These are phyloP conservation scores for Pedicia rivosa DNA, from an alignment of 2,888 invertebrate genomes.

Conservation along the genomic window DNA sequence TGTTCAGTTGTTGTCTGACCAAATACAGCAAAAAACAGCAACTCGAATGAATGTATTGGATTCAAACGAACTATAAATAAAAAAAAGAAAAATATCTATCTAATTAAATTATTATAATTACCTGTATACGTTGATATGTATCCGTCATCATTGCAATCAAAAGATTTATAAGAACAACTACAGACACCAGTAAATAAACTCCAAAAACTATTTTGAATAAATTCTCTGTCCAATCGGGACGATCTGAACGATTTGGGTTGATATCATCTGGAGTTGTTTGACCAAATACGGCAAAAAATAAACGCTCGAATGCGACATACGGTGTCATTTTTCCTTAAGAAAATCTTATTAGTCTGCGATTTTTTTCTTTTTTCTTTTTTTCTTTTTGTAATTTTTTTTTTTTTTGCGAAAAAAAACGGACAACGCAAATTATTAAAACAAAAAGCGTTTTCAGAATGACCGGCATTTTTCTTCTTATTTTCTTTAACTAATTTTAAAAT, in stretches of 20 bases:
- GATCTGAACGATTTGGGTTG: constrained; percentile 49
- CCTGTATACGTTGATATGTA: constrained; percentile 98
- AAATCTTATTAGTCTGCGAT: constrained; percentile 1
- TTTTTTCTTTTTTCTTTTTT: not conserved
- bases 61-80: constrained; percentile 67
- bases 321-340: constrained; percentile 65
- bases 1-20: constrained; percentile 78
- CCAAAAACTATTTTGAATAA: constrained; percentile 88
- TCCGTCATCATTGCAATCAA: constrained; percentile 99
- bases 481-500: too few relatives aligned
- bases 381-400: not conserved
- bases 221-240: constrained; percentile 70
- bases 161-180: constrained; percentile 95
- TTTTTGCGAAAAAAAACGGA: too few relatives aligned
- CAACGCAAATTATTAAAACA: too few relatives aligned
- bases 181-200: constrained; percentile 93
- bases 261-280: constrained; percentile 77
- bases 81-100: constrained; percentile 9
- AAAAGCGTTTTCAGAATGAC: too few relatives aligned
- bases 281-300: constrained; percentile 97
- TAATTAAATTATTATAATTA: constrained; percentile 44
- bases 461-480: too few relatives aligned
- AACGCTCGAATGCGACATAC: constrained; percentile 86
- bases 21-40: constrained; percentile 97
- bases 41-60: constrained; percentile 86